Evolutionary conservation across 2,888 invertebrate genomes (phyloP), one percentile per base, ranked within the genome.

Genomic region (Epinotia ramella): DNA sequence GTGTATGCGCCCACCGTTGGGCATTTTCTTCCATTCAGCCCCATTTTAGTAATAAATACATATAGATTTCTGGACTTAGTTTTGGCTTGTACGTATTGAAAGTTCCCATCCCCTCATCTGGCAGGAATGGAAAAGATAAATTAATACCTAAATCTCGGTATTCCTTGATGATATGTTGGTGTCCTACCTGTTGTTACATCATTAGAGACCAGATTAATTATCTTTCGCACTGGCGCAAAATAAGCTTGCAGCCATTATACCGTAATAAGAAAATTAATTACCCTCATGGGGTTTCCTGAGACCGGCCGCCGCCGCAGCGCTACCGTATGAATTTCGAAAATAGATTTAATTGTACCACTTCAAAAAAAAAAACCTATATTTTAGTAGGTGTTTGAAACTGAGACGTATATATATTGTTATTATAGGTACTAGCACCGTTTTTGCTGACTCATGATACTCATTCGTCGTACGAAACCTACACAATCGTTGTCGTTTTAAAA

Each of bases 241-340:
- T 57, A 49, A 57, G 57, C 59, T 49, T 59, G 66, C 66, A 60
- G 33, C 59, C 59, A 64, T 66, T 56, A 71, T 40, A 71, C 53
- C 63, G 64, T 64, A 60, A 73, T 73, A 60, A 66, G 73, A 73
- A 33, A 60, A 73, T 73, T 59, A 73, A 46, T 66, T 73, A 20
- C 24, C 9, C 44, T 16, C 57, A 16, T 59, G 68, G 57, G 68
- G 11, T 44, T 68, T 68, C 68, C 24, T 20, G 68, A 20, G 16
- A 68, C 33, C 18, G 20, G 40, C 40, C 9, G 40, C 40, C 40
- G 1, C 40, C 40, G 9, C 40, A 40, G 40, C 40, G 56, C 56
- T 57, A 57, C 40, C 40, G 57, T 57, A 68, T 68, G 40, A 68
- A 44, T 68, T 57, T 12, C 33, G 67, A 67, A 56, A 56, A 67